Evolutionary conservation across 2,888 invertebrate genomes (phyloP).

Genomic region (Harpagoxenus sublaevis): DNA sequence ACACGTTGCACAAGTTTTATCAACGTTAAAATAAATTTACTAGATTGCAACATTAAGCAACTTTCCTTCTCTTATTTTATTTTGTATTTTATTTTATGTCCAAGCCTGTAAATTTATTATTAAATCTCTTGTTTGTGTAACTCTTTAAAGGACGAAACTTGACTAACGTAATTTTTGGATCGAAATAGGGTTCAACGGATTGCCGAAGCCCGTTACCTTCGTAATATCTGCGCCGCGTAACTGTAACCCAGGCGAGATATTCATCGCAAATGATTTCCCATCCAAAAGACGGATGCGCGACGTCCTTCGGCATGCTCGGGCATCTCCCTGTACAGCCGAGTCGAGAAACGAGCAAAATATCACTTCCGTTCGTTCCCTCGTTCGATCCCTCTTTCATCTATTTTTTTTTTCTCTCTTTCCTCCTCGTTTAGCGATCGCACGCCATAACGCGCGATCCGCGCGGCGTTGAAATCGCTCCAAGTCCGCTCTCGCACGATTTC

Average conservation of each 20-base stretch:
- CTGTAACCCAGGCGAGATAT: not conserved
- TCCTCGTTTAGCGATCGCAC: conserved; percentile 24
- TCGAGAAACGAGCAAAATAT: conserved; percentile 2
- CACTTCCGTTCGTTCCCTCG: conserved; percentile 36
- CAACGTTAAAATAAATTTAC: not conserved
- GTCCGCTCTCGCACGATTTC: conserved; percentile 58
- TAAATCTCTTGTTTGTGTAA: too few species aligned
- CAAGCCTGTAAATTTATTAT: not conserved
- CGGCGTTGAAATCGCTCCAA: conserved; percentile 57
- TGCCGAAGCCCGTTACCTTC: not conserved
- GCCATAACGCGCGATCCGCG: conserved; percentile 39
- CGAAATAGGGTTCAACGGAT: not conserved
- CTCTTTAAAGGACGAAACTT: not conserved
- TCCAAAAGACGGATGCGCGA: not conserved
- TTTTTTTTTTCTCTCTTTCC: conserved; percentile 28
- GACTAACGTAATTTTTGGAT: not conserved
- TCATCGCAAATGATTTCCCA: conserved; percentile 9
- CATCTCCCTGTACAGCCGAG: not conserved
- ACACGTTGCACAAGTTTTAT: too few species aligned
- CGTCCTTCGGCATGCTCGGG: not conserved
- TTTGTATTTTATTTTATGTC: not conserved
- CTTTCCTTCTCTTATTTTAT: not conserved
- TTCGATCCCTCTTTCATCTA: conserved; percentile 27
- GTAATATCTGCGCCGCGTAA: not conserved
- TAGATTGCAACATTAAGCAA: not conserved